These are phyloP conservation scores for Apamea epomidion DNA, from an alignment of 2,888 invertebrate species.

Conservation along the genomic window DNA sequence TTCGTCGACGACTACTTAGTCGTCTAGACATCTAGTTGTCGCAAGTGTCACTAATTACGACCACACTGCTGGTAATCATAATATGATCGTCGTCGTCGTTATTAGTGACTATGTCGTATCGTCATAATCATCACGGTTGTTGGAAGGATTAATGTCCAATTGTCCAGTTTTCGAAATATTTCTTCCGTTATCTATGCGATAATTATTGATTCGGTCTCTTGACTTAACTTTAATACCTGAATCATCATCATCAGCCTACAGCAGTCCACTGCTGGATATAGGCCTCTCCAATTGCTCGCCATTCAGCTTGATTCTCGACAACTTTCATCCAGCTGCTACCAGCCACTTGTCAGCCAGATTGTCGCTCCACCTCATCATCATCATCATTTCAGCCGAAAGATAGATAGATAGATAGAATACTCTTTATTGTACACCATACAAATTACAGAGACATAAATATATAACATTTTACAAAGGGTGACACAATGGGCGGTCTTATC, in stretches of 20 bases:
- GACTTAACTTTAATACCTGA: not conserved
- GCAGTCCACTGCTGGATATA: not conserved
- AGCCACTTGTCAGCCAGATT: not conserved
- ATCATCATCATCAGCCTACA: not conserved
- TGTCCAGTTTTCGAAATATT: not conserved
- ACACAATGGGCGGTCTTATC: too few relatives aligned
- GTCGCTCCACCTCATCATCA: not conserved
- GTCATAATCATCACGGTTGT: not conserved
- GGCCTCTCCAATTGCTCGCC: not conserved
- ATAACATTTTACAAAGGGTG: too few relatives aligned
- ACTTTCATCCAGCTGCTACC: not conserved
- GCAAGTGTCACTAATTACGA: slow-evolving; percentile 13
- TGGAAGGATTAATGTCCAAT: not conserved
- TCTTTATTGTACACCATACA: too few relatives aligned
- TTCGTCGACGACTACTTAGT: slow-evolving; percentile 2
- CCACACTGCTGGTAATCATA: not conserved
- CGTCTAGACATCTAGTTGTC: slow-evolving; percentile 39
- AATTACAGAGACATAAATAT: too few relatives aligned
- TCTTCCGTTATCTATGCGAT: not conserved
- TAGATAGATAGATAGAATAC: too few relatives aligned
- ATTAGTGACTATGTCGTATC: not conserved
- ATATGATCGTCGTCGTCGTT: too few relatives aligned
- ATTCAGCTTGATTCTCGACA: not conserved
- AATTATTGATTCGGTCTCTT: not conserved
- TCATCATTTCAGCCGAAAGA: too few relatives aligned